A percentile compares a stretch with the other conserved stretches of the same genome.
Evolutionary conservation across 2,797 vertebrate species (phyloP).

Genomic region (Sebastes oblongus): DNA sequence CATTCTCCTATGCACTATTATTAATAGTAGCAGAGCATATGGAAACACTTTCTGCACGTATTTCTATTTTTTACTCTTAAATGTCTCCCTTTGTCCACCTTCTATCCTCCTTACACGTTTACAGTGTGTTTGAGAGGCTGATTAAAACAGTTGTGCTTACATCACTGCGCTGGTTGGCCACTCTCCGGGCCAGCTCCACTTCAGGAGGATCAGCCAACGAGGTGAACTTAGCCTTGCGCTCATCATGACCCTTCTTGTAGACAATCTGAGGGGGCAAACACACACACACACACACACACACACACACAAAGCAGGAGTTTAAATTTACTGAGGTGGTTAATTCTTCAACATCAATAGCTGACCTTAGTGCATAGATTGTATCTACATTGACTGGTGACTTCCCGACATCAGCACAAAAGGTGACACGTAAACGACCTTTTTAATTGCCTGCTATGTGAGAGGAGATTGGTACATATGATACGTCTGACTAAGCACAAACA

Average conservation of each 20-base stretch:
- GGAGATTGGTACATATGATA: conserved; percentile 17
- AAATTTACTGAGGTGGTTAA: conserved; percentile 14
- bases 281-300: not conserved
- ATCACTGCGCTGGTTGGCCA: conserved; percentile 89
- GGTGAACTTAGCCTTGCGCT: conserved; percentile 90
- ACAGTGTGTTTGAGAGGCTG: not conserved
- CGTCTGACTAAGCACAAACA: conserved; percentile 36
- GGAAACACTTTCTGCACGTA: not conserved
- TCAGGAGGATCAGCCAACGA: conserved; percentile 91
- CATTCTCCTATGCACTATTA: not conserved
- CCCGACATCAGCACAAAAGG: conserved; percentile 21
- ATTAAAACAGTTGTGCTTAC: conserved; percentile 80
- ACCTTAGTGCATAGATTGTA: not conserved
- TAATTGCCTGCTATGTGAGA: conserved; percentile 1
- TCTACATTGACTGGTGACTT: not conserved
- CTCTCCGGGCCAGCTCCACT: conserved; percentile 90
- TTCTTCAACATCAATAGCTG: conserved; percentile 7
- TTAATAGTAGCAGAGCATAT: not conserved
- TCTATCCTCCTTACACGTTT: not conserved
- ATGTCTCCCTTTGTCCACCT: not conserved
- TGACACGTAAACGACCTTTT: not conserved
- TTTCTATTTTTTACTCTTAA: not conserved
- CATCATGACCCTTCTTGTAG: conserved; percentile 93
- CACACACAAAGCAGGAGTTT: not conserved
- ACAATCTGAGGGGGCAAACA: conserved; percentile 79